Evolutionary conservation across 1,140 invertebrate species (phyloP).

Genomic region (Sinella curviseta): DNA sequence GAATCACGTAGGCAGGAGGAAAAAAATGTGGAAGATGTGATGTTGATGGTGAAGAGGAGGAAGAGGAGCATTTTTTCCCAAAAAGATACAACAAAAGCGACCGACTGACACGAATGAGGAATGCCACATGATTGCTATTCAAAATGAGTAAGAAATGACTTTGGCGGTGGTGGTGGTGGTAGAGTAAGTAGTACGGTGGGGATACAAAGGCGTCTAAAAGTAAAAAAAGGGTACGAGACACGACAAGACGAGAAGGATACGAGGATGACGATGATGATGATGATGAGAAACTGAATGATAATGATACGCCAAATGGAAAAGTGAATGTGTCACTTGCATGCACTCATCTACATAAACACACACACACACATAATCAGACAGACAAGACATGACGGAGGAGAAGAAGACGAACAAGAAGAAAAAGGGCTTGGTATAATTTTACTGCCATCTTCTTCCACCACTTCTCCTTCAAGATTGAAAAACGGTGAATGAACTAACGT

Average conservation of each 20-base stretch:
- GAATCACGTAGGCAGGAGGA: no score
- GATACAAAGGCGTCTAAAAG: not conserved
- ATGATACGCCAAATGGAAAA: no score
- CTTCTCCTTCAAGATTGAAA: no score
- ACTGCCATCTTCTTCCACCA: no score
- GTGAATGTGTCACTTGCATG: conserved; percentile 17
- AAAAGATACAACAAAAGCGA: not conserved
- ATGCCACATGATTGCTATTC: conserved; percentile 24
- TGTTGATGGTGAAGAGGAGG: no score
- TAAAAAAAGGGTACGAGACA: not conserved
- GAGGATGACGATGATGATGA: not conserved
- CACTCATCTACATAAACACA: not conserved
- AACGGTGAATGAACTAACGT: not conserved
- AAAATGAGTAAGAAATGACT: conserved; percentile 34
- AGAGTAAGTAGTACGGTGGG: not conserved
- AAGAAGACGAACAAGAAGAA: not conserved
- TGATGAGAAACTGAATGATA: no score
- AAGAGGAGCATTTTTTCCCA: no score
- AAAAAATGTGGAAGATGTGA: no score
- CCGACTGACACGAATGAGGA: conserved; percentile 23
- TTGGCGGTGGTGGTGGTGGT: not conserved
- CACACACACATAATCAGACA: not conserved
- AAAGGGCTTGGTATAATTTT: not conserved
- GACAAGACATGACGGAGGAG: not conserved
- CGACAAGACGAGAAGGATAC: not conserved